Evolutionary conservation across 2,797 vertebrate genomes (phyloP).

Genomic region (Anabacerthia variegaticeps): DNA sequence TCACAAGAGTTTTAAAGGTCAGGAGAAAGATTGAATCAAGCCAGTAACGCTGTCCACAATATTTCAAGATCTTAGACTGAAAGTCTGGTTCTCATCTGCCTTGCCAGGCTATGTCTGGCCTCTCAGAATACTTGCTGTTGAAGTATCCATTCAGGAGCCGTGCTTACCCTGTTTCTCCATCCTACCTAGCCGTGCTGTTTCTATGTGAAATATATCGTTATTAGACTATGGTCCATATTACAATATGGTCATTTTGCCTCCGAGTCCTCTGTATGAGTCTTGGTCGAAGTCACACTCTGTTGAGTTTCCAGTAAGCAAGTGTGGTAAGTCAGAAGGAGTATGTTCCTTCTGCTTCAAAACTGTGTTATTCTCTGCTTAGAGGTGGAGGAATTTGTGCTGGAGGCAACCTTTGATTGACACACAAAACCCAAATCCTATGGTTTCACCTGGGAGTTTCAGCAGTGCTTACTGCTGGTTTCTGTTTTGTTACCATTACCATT

Average conservation of each 20-base stretch:
- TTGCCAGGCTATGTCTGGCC: neutral
- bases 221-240: neutral
- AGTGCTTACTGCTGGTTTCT: neutral
- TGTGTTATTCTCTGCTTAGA: neutral
- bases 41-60: neutral
- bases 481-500: neutral
- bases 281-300: neutral
- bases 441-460: neutral
- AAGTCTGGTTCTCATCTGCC: neutral
- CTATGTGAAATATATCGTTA: neutral
- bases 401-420: slow-evolving; percentile 8
- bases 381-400: neutral
- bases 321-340: neutral
- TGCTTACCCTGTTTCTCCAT: neutral
- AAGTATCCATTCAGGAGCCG: neutral
- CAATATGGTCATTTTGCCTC: neutral
- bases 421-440: neutral
- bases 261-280: neutral
- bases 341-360: neutral
- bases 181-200: neutral
- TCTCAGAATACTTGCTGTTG: neutral
- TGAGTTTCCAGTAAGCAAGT: neutral
- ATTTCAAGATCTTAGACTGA: neutral
- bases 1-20: neutral
- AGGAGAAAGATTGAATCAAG: neutral